Percentiles rank a stretch among this genome's conserved stretches.
Evolutionary conservation across 2,113 vertebrate genomes (phyloP).

Genomic region (Bungarus multicinctus): DNA sequence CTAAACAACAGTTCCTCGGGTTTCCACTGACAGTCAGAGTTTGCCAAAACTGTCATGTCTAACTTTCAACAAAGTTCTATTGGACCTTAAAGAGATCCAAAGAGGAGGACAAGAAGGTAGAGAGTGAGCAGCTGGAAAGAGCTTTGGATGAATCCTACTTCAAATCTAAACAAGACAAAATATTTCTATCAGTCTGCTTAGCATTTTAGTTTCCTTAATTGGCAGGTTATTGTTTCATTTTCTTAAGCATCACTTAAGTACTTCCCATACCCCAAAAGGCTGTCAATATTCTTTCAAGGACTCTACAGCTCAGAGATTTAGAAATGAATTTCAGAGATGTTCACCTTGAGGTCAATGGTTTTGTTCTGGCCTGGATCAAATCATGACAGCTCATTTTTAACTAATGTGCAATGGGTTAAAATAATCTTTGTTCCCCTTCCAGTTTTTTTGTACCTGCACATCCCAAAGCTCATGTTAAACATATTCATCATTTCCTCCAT

Average conservation of each 20-base stretch:
- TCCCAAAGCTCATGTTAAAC: constrained; percentile 50
- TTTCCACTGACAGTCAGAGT: constrained; percentile 45
- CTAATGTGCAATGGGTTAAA: constrained; percentile 44
- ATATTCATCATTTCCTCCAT: neutral
- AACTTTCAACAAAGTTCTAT: constrained; percentile 39
- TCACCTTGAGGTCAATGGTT: constrained; percentile 60
- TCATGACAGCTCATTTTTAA: constrained; percentile 39
- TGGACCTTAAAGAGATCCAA: constrained; percentile 45
- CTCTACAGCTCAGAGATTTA: constrained; percentile 52
- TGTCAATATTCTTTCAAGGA: constrained; percentile 66
- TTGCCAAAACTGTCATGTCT: constrained; percentile 57
- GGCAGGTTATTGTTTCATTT: constrained; percentile 56
- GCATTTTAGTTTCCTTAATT: constrained; percentile 40
- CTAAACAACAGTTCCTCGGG: constrained; percentile 43
- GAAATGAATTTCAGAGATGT: constrained; percentile 60
- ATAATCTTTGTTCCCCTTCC: constrained; percentile 55
- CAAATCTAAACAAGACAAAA: constrained; percentile 42
- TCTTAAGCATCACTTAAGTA: constrained; percentile 45
- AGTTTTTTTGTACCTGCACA: constrained; percentile 47
- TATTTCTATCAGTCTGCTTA: constrained; percentile 35
- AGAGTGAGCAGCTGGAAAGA: constrained; percentile 28
- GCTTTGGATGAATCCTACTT: constrained; percentile 19
- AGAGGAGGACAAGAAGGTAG: constrained; percentile 28
- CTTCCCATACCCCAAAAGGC: constrained; percentile 47
- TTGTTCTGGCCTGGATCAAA: constrained; percentile 48